Conservation (phyloP, 2,888 invertebrate species). For the Beris chalybata region DNA sequence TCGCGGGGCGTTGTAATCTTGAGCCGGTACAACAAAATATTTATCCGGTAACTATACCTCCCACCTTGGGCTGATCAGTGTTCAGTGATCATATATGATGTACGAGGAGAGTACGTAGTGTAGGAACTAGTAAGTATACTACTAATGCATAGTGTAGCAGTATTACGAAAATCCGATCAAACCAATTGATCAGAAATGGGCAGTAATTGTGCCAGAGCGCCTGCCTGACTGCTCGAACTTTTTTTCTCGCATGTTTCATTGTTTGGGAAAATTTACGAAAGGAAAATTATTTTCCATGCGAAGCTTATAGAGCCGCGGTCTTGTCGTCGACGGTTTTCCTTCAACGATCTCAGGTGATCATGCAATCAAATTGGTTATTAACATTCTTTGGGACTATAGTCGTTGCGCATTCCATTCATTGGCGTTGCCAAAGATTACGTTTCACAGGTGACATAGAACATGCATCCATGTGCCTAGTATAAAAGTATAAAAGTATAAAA, state of each 20-base stretch:
- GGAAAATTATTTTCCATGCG: slow-evolving; percentile 9
- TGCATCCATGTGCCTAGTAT: no score
- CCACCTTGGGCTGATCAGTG: slow-evolving; percentile 4
- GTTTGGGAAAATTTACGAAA: slow-evolving; percentile 31
- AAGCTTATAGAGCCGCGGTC: no score
- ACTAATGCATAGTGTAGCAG: slow-evolving; percentile 13
- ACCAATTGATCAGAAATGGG: slow-evolving; percentile 31
- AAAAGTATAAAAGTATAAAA: no score
- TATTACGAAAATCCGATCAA: slow-evolving; percentile 38
- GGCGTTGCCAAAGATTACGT: no score
- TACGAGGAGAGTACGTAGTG: slow-evolving; percentile 7
- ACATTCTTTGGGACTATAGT: no score
- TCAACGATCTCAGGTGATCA: no score
- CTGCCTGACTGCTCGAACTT: not conserved
- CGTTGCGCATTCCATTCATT: no score
- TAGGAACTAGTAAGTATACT: slow-evolving; percentile 18
- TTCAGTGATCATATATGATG: not conserved
- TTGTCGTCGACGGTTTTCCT: no score
- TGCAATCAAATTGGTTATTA: no score
- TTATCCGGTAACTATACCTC: slow-evolving; percentile 21
- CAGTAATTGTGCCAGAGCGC: slow-evolving; percentile 12
- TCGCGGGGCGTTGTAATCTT: slow-evolving; percentile 22
- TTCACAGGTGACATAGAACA: no score
- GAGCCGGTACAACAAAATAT: slow-evolving; percentile 12
- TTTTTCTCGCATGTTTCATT: slow-evolving; percentile 15